These are phyloP conservation scores for Dasypolia templi DNA, from an alignment of 2,888 invertebrate genomes.

Conservation along the genomic window DNA sequence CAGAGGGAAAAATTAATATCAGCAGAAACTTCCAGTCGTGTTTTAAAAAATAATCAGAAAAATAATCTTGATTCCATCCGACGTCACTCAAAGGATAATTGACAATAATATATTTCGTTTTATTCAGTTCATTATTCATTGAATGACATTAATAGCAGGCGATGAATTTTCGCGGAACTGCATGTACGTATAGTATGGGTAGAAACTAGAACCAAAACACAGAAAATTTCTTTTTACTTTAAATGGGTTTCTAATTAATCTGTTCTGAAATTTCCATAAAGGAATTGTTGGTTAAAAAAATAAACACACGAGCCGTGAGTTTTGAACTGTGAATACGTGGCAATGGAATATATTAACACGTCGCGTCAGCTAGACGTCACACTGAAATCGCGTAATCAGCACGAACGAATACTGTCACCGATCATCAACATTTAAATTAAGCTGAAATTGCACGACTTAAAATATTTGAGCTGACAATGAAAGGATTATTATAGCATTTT, in stretches of 20 bases:
- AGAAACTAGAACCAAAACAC: not conserved
- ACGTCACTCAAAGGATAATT: not conserved
- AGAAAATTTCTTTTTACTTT: not conserved
- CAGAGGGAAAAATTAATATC: not conserved
- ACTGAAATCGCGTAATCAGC: conserved; percentile 31
- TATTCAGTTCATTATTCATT: not conserved
- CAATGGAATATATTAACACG: conserved; percentile 43
- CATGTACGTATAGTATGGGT: no score
- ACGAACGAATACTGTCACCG: conserved; percentile 38
- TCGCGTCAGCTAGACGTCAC: conserved; percentile 15
- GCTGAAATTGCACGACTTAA: conserved; percentile 18
- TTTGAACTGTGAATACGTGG: conserved; percentile 15
- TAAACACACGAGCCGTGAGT: conserved; percentile 9
- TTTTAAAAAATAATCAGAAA: not conserved
- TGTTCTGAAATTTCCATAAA: not conserved
- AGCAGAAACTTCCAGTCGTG: not conserved
- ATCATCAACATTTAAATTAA: conserved; percentile 45
- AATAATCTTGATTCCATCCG: not conserved
- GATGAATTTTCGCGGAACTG: not conserved
- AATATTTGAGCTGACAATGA: conserved; percentile 33
- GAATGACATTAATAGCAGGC: not conserved
- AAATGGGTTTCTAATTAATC: not conserved
- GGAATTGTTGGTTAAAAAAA: conserved; percentile 11
- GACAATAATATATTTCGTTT: not conserved
- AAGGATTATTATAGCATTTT: not conserved